Base-by-base conservation (phyloP, 2,888 invertebrate genomes). In the Anaspis maculata region DNA sequence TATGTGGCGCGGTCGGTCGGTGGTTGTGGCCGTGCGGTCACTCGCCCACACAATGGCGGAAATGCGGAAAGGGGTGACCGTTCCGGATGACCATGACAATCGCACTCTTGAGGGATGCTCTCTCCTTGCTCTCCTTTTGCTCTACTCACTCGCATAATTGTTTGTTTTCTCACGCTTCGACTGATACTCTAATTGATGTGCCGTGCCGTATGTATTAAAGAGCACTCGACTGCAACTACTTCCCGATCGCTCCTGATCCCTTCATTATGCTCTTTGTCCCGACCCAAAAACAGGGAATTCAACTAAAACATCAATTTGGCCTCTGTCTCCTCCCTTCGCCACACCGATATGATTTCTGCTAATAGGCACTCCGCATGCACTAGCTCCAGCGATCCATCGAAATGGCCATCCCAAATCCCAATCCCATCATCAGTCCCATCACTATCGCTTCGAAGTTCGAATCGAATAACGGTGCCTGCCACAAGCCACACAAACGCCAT, bases 141-240 rank as follows among this genome's bases (percentile, higher is more conserved):
- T 48, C 51, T 44, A 47, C 38, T 52, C 52, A 56, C 44, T 62
- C 58, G 57, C 56, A 55, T 65, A 65, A 65, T 65, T 65, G 64
- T 65, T 65, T 65, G 65, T 64, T 64, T 65, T 65, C 65, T 65
- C 65, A 65, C 65, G 65, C 53, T 62, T 56, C 52, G 59, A 46
- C 55, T 59, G 59, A 54, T 57, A 56, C 60, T 62, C 65, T 65
- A 65, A 65, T 65, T 65, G 64, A 65, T 64, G 59, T 61, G 50
- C 59, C 39, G 59, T 61, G 51, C 58, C 34, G 39, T 29, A 35
- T 52, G 61, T 57, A 64, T 62, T 62, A 61, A 62, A 61, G 61
- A 56, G 57, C 58, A 60, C 56, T 62, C 62, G 58, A 31, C 25
- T 25, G 35, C 35, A 30, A 30, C 30, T 35, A 31, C 35, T 49